These are phyloP conservation scores for Philereme vetulata DNA, from an alignment of 2,888 invertebrate genomes.

Conservation along the genomic window DNA sequence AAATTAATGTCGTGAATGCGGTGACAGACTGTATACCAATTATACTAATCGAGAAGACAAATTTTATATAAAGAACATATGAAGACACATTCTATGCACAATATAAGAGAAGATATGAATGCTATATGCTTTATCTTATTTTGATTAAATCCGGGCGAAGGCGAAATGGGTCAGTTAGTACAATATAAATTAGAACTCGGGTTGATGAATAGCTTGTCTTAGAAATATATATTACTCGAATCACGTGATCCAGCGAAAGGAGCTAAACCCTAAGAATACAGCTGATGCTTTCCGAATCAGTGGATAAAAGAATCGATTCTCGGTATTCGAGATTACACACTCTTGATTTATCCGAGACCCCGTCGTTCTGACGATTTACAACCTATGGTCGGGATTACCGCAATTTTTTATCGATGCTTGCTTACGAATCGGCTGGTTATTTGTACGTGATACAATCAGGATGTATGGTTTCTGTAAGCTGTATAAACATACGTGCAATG, in stretches of 20 bases:
- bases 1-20: too few relatives aligned
- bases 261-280: slow-evolving; percentile 40
- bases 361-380: slow-evolving; percentile 51
- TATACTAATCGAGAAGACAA: too few relatives aligned
- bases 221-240: neutral
- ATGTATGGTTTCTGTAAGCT: too few relatives aligned
- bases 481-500: too few relatives aligned
- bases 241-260: slow-evolving; percentile 5
- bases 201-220: neutral
- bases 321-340: slow-evolving; percentile 48
- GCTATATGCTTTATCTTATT: too few relatives aligned
- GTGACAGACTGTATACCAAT: too few relatives aligned
- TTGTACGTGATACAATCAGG: slow-evolving; percentile 32
- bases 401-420: slow-evolving; percentile 42
- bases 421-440: slow-evolving; percentile 33
- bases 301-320: slow-evolving; percentile 51
- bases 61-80: too few relatives aligned
- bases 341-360: slow-evolving; percentile 55
- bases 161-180: too few relatives aligned
- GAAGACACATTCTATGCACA: too few relatives aligned
- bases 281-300: slow-evolving; percentile 49
- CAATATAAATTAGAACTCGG: neutral
- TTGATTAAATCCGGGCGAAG: too few relatives aligned
- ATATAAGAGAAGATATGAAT: too few relatives aligned
- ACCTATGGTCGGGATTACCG: slow-evolving; percentile 43